Base-by-base conservation (phyloP, 2,113 vertebrate species). In the Fregata magnificens region DNA sequence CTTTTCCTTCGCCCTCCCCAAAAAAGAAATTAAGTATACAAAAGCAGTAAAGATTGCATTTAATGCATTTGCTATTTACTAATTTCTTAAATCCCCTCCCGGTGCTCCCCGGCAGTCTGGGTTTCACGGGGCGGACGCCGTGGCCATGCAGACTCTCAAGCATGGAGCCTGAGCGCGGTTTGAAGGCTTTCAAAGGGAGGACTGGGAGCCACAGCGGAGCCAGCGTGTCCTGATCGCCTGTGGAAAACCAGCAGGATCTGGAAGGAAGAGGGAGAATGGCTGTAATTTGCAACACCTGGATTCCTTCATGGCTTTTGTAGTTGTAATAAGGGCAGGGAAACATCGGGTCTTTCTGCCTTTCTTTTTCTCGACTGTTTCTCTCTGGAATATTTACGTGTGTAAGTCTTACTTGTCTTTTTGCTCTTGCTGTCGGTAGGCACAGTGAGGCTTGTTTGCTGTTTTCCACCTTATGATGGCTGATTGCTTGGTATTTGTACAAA, bases 61-160 rank as follows among this genome's bases (percentile, higher is more conserved):
- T 42, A 40, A 42, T 16, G 8, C 29, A 5, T 34, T 45, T 50
- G 14, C 40, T 53, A 3, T 52, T 36, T 61, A 32, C 44, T 36
- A 1, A 21, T 61, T 69, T 16, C n/a, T 31, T 31, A 16, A 38
- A 29, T 61, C 55, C 47, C 47, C 7, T 42, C 22, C 16, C 0
- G 2, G 32, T 7, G 61, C 61, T 36, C 18, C 9, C n/a, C 3
- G 3, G 24, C 38, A 11, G 16, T 3, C 55, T 38, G 44, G 24
- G 29, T 10, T 55, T 28, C 0, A 1, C 3, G 21, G n/a, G 22
- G 17, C 1, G 4, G 42, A 13, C 2, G 12, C n/a, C 0, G 1
- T 28, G 42, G 70, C 53, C 24, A 28, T 15, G 26, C 34, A 25
- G 55, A 3, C 42, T 21, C 16, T 5, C 9, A 8, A n/a, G 56